Percentiles rank a stretch among this genome's conserved stretches.
phyloP scores from a whole-genome alignment of 37 sponge, comb jelly and placozoan species.

The Cliona cf. orientalis region DNA sequence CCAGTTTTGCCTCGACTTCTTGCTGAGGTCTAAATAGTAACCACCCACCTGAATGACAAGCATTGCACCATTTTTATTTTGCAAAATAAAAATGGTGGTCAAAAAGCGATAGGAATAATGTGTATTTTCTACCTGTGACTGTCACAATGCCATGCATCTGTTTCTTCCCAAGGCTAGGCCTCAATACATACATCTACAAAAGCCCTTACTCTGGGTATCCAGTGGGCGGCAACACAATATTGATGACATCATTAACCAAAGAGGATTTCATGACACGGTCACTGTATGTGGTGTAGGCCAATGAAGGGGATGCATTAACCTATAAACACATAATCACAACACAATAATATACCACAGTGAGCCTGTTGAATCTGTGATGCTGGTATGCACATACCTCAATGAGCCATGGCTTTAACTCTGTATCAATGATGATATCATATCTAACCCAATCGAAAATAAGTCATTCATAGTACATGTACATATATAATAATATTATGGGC shows the following conservation, averaged over 20 bases:
- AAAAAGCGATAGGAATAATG: too few relatives aligned
- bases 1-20: too few relatives aligned
- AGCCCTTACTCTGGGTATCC: slow-evolving; percentile 78
- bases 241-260: slow-evolving; percentile 88
- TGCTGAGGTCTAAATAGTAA: too few relatives aligned
- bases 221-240: slow-evolving; percentile 83
- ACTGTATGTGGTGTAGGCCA: slow-evolving; percentile 87
- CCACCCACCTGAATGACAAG: too few relatives aligned
- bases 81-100: too few relatives aligned
- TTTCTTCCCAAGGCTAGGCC: neutral
- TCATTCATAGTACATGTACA: too few relatives aligned
- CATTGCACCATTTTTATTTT: too few relatives aligned
- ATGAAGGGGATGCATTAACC: slow-evolving; percentile 98
- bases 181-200: neutral
- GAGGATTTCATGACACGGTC: slow-evolving; percentile 93
- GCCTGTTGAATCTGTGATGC: too few relatives aligned
- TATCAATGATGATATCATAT: slow-evolving; percentile 96
- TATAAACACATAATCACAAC: slow-evolving; percentile 12
- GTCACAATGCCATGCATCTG: neutral
- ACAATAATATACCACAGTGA: too few relatives aligned
- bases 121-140: too few relatives aligned
- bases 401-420: slow-evolving; percentile 94
- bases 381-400: slow-evolving; percentile 92
- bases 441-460: slow-evolving; percentile 12
- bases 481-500: neutral